Conservation (phyloP, 2,797 vertebrate genomes). For the Sparus aurata region DNA sequence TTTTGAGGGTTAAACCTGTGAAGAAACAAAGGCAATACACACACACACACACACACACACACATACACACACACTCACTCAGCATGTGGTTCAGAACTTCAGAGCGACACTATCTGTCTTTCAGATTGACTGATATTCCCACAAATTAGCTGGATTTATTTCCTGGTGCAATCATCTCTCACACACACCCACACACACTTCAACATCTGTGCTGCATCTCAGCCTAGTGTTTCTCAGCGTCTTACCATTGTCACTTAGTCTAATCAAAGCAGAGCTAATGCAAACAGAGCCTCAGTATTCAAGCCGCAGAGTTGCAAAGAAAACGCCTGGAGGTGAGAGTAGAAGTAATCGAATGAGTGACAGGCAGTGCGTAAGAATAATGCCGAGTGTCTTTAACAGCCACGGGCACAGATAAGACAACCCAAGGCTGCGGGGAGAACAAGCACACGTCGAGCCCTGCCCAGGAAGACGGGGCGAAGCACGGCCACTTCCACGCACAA, state of each 20-base stretch:
- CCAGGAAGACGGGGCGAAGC: constrained; percentile 35
- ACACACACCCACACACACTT: constrained; percentile 5
- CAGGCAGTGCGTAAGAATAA: constrained; percentile 35
- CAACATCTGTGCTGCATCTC: constrained; percentile 46
- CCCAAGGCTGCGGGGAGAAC: constrained; percentile 34
- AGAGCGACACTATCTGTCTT: constrained; percentile 37
- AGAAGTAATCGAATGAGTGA: constrained; percentile 43
- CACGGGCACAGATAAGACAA: constrained; percentile 55
- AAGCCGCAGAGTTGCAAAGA: neutral
- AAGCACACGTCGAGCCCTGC: constrained; percentile 23
- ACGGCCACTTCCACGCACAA: constrained; percentile 47
- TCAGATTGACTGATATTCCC: constrained; percentile 25
- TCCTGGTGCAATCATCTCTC: constrained; percentile 20
- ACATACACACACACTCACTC: neutral
- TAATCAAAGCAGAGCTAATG: constrained; percentile 5
- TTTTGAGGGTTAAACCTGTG: constrained; percentile 55
- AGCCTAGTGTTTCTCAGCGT: constrained; percentile 8
- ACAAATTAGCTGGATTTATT: constrained; percentile 29
- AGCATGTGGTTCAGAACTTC: constrained; percentile 23
- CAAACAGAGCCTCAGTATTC: neutral
- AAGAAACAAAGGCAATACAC: neutral
- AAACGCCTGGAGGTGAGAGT: constrained; percentile 23
- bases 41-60: neutral
- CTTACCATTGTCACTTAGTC: neutral
- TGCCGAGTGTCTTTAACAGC: constrained; percentile 31